These are phyloP conservation scores for Aurelia sp. DNA, from an alignment of 30 jellyfish, hydroid and myxozoan species.

Conservation along the genomic window DNA sequence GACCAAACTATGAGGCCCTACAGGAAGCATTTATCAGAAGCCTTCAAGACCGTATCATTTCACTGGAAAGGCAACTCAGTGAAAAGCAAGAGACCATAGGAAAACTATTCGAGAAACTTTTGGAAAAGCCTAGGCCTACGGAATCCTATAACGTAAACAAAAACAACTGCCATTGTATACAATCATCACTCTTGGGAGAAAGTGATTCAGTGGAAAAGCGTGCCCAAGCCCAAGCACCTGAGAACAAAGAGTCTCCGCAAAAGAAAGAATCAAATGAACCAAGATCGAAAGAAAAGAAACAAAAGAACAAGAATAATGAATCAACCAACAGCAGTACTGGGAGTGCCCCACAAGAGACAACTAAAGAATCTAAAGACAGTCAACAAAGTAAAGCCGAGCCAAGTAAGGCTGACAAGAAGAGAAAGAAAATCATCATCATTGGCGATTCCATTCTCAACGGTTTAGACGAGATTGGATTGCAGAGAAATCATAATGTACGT, in stretches of 20 bases:
- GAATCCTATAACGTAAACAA: constrained; percentile 5
- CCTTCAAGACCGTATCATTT: too few species aligned
- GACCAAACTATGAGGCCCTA: too few species aligned
- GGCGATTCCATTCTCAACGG: constrained; percentile 25
- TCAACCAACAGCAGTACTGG: constrained; percentile 6
- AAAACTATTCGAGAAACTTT: background rate
- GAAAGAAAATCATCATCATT: too few species aligned
- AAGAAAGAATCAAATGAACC: constrained; percentile 31
- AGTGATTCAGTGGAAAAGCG: constrained; percentile 18
- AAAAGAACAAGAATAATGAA: constrained; percentile 14
- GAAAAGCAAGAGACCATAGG: background rate
- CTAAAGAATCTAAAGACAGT: background rate
- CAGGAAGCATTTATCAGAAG: too few species aligned
- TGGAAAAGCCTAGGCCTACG: background rate
- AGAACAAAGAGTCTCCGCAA: constrained; percentile 13
- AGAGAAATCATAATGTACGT: constrained; percentile 8
- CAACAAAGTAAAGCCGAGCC: too few species aligned
- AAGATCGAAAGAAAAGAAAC: constrained; percentile 25
- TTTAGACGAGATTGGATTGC: constrained; percentile 23
- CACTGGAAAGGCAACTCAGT: too few species aligned
- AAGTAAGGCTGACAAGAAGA: too few species aligned
- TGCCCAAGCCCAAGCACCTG: constrained; percentile 10
- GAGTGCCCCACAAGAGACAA: constrained; percentile 16
- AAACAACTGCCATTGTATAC: constrained; percentile 7
- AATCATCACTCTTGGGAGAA: background rate